Percentiles rank a stretch among this genome's conserved stretches.
Conservation (phyloP, 2,797 vertebrate species). For the Halcyon smyrnensis region DNA sequence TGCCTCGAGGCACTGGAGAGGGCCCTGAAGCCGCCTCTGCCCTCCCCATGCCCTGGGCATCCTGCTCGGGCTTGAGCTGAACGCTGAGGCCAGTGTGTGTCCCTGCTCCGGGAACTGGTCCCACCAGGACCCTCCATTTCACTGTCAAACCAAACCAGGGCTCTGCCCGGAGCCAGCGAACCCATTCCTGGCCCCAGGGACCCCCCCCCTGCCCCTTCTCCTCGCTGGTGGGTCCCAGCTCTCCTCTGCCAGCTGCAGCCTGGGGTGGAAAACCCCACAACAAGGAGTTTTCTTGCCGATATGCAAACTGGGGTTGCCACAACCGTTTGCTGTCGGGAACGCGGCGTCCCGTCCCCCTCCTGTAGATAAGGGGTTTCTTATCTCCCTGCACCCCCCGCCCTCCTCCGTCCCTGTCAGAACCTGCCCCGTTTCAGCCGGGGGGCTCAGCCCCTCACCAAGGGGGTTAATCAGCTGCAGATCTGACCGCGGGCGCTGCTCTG, state of each 20-base stretch:
- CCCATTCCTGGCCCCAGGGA: too few species aligned
- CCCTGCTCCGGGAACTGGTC: background rate
- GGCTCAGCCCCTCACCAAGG: background rate
- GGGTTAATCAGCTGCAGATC: background rate
- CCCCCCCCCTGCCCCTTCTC: accelerated
- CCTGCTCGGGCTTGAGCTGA: background rate
- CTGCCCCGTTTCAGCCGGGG: accelerated
- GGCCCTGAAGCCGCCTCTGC: background rate
- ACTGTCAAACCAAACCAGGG: too few species aligned
- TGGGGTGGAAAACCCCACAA: background rate
- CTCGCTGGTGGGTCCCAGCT: background rate
- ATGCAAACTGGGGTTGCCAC: background rate
- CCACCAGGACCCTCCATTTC: accelerated
- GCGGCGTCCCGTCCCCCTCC: background rate
- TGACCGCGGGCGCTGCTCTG: accelerated
- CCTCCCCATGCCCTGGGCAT: background rate
- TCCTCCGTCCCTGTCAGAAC: background rate
- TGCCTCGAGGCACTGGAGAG: accelerated
- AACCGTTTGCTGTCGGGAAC: background rate
- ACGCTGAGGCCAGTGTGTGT: accelerated
- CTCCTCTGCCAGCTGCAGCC: background rate
- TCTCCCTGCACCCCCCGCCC: background rate
- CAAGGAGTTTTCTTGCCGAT: background rate
- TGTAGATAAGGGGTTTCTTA: background rate
- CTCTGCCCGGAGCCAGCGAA: background rate